Base-by-base conservation (phyloP, 2,888 invertebrate genomes). In the Lithophane leautieri region DNA sequence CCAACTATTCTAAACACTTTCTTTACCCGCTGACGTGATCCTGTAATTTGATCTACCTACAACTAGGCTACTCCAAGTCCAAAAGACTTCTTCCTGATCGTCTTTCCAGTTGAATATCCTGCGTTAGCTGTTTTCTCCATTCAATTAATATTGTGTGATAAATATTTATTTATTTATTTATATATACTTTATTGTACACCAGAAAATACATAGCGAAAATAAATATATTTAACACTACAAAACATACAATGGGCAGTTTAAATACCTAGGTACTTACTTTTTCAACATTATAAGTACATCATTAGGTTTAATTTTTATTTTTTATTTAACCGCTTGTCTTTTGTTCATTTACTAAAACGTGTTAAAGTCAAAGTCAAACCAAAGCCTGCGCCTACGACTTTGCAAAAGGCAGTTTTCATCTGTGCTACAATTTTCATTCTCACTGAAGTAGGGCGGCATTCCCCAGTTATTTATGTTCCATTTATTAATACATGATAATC, bases 401-500 rank as follows among this genome's bases (percentile, higher is more conserved):
- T 14, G 12, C 11, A n/a, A 60, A 47, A 28, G 22, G 67, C 76
- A 77, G 9, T 52, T 44, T 78, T 34, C 16, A 34, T 44, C 34
- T 63, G 50, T 25, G 47, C 16, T 22, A 71, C 34, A 2, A 60
- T 42, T 54, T 50, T 34, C 22, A 52, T 44, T 50, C 40, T 67
- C n/a, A 62, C 42, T 61, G 16, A 61, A 61, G 19, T 66, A 69
- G 54, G 25, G 19, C 42, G 25, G 34, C 44, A 78, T 67, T 79
- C 19, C 11, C 12, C 19, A 19, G 58, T 54, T 80, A 79, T 74
- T 63, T 69, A 69, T 60, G n/a, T 28, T 76, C 2, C 14, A 76
- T 69, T 68, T 68, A 62, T 47, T 67, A 65, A 63, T 81, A 56
- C 54, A 60, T 25, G 50, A 65, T 68, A 61, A 81, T 82, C 68